Evolutionary conservation across 2,797 vertebrate genomes (phyloP).

Genomic region (Lophius americanus): DNA sequence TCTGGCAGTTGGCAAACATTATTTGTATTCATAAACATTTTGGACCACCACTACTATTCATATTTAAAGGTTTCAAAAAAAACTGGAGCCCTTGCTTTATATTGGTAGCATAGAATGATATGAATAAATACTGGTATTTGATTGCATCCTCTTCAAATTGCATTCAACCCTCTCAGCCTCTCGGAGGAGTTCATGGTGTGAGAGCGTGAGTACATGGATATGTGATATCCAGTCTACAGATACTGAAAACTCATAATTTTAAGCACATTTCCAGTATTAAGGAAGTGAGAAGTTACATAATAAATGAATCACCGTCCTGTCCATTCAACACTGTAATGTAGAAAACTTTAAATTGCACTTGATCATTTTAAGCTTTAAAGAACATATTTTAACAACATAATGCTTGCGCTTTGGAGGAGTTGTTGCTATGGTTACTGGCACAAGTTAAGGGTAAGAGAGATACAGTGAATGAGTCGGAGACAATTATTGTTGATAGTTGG

Average conservation of each 20-base stretch:
- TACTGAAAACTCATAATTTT: no score
- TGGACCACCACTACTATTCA: conserved; percentile 4
- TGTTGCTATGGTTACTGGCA: conserved; percentile 67
- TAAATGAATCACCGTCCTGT: not conserved
- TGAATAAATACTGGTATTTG: conserved; percentile 28
- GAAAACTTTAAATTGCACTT: conserved; percentile 30
- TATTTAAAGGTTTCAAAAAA: conserved; percentile 22
- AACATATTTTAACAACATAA: conserved; percentile 32
- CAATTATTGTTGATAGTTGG: conserved; percentile 24
- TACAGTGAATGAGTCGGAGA: conserved; percentile 12
- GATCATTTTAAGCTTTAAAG: conserved; percentile 24
- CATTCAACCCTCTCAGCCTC: conserved; percentile 15
- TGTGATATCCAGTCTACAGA: no score
- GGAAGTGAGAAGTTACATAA: not conserved
- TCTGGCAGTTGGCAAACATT: not conserved
- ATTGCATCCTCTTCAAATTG: conserved; percentile 40
- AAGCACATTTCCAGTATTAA: not conserved
- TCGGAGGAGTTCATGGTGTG: conserved; percentile 19
- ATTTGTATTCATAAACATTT: no score
- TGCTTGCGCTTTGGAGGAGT: conserved; percentile 36
- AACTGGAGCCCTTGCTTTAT: conserved; percentile 10
- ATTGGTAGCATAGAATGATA: conserved; percentile 18
- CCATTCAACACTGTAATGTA: not conserved
- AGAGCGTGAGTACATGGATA: conserved; percentile 13
- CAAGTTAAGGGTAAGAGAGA: conserved; percentile 25